Percentiles rank a stretch among this genome's conserved stretches.
phyloP scores from a whole-genome alignment of 1,140 invertebrate species.

The Drosophila repletoides region DNA sequence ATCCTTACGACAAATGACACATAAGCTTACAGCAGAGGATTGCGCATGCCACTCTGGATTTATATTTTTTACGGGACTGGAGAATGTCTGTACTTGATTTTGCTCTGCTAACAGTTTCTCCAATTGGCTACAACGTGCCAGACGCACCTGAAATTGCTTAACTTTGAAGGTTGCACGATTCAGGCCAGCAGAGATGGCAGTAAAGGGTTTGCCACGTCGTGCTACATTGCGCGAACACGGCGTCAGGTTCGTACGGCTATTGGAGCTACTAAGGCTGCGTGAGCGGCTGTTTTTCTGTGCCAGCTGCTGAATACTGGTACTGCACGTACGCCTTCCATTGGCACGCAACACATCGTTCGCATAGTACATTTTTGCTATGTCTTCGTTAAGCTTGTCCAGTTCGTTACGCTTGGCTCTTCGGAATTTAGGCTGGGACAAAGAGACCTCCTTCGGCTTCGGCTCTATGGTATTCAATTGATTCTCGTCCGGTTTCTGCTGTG shows the following conservation, averaged over 20 bases:
- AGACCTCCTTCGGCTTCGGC: too few species aligned
- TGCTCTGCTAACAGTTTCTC: not conserved
- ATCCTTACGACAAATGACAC: conserved; percentile 83
- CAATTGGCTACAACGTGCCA: not conserved
- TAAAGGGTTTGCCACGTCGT: conserved; percentile 37
- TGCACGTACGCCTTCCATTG: conserved; percentile 83
- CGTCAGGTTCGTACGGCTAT: not conserved
- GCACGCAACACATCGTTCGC: conserved; percentile 84
- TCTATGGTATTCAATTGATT: not conserved
- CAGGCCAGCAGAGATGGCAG: not conserved
- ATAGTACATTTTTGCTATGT: conserved; percentile 83
- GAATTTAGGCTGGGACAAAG: not conserved
- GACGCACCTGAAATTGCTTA: not conserved
- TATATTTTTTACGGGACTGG: not conserved
- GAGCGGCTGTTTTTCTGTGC: not conserved
- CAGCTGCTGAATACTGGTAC: not conserved
- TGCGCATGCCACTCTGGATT: conserved; percentile 48
- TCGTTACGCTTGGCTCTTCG: conserved; percentile 73
- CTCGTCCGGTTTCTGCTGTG: too few species aligned
- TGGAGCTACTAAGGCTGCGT: not conserved
- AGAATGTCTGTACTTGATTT: too few species aligned
- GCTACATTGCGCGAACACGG: conserved; percentile 45
- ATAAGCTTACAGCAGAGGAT: conserved; percentile 22
- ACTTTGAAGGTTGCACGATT: conserved; percentile 1
- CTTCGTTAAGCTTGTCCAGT: conserved; percentile 85